These are phyloP conservation scores for Argyrosomus japonicus DNA, from an alignment of 2,113 vertebrate genomes.

Conservation along the genomic window DNA sequence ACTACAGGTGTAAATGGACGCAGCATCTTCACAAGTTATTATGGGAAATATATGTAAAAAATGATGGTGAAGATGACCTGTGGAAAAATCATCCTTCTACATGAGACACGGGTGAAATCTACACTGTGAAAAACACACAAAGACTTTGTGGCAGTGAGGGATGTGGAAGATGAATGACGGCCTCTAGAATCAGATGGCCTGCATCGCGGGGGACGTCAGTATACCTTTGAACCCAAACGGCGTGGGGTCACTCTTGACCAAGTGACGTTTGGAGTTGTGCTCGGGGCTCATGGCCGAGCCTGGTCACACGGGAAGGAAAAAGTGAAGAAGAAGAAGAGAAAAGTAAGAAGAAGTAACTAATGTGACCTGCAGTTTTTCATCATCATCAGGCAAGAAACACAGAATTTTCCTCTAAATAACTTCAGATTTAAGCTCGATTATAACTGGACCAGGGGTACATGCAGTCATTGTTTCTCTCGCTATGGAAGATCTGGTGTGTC, in stretches of 20 bases:
- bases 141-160: background rate
- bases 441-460: no score
- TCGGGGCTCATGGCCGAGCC: conserved; percentile 94
- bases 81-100: conserved; percentile 2
- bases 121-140: conserved; percentile 6
- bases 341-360: conserved; percentile 9
- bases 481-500: background rate
- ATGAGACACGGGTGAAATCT: conserved; percentile 14
- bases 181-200: background rate
- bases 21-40: background rate
- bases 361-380: background rate
- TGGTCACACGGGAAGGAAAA: conserved; percentile 78
- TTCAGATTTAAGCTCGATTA: background rate
- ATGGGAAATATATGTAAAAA: no score
- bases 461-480: background rate
- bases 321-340: conserved; percentile 52
- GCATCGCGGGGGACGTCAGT: conserved; percentile 1
- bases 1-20: background rate
- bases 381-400: background rate
- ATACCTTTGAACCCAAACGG: conserved; percentile 96
- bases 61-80: conserved; percentile 25
- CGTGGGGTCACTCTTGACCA: conserved; percentile 97
- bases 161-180: conserved; percentile 26
- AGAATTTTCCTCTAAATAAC: background rate
- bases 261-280: conserved; percentile 93